A percentile compares a stretch with the other conserved stretches of the same genome.
These are phyloP conservation scores for Drosophila seguyi DNA, from an alignment of 1,140 invertebrate genomes.

Conservation along the genomic window DNA sequence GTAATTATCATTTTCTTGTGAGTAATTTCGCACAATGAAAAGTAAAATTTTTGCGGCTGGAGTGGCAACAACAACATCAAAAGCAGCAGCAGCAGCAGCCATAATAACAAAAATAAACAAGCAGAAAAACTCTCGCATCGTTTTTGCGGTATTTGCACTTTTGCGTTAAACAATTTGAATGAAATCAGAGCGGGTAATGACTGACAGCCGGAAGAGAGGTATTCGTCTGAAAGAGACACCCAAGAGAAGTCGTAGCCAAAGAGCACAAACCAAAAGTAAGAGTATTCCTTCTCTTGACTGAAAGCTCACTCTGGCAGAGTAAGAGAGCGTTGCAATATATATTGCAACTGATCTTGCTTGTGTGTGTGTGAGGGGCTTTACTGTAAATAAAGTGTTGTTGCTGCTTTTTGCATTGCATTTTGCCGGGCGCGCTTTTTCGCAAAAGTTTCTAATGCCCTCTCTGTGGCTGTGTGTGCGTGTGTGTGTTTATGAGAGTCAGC, in stretches of 20 bases:
- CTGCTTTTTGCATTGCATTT: slow-evolving; percentile 71
- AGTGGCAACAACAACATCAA: slow-evolving; percentile 15
- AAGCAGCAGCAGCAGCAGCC: not conserved
- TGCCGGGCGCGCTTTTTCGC: slow-evolving; percentile 78
- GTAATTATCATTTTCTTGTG: slow-evolving; percentile 63
- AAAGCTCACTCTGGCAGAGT: slow-evolving; percentile 30
- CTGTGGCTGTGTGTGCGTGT: not conserved
- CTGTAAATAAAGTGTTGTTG: slow-evolving; percentile 57
- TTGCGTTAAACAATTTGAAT: slow-evolving; percentile 75
- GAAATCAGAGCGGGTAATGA: slow-evolving; percentile 42
- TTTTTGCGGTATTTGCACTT: slow-evolving; percentile 80
- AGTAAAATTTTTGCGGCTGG: slow-evolving; percentile 71
- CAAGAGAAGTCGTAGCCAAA: slow-evolving; percentile 20
- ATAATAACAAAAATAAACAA: slow-evolving; percentile 40
- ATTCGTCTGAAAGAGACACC: not conserved
- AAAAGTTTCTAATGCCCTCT: slow-evolving; percentile 57
- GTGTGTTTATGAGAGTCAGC: slow-evolving; percentile 15
- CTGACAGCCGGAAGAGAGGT: slow-evolving; percentile 11
- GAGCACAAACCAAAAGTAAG: not conserved
- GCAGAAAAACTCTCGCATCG: slow-evolving; percentile 33
- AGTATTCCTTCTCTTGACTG: not conserved
- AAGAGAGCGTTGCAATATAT: slow-evolving; percentile 35
- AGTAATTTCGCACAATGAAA: slow-evolving; percentile 77
- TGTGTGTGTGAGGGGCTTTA: slow-evolving; percentile 56
- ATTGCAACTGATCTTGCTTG: slow-evolving; percentile 69